These are phyloP conservation scores for Phodopus roborovskii DNA, from an alignment of 2,113 vertebrate genomes.

Conservation along the genomic window DNA sequence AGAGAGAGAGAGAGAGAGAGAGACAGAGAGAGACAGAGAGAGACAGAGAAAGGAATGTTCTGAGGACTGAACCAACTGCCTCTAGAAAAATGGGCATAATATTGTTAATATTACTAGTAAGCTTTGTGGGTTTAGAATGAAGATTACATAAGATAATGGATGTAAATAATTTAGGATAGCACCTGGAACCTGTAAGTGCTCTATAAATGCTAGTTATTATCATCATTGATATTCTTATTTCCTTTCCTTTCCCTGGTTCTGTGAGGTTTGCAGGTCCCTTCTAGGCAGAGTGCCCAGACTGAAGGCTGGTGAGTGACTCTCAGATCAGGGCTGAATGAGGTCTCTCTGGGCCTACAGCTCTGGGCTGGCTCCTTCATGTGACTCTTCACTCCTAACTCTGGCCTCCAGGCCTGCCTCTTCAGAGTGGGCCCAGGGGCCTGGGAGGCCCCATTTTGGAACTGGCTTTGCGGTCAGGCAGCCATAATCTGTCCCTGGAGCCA, in stretches of 20 bases:
- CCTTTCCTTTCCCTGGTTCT: neutral
- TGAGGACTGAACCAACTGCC: neutral
- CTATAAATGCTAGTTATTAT: constrained; percentile 35
- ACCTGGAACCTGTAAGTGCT: constrained; percentile 20
- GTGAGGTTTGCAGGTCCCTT: neutral
- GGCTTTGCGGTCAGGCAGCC: constrained; percentile 75
- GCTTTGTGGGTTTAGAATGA: constrained; percentile 38
- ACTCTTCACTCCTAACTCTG: neutral
- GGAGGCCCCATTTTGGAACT: constrained; percentile 60
- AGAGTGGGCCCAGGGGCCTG: constrained; percentile 31
- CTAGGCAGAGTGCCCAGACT: neutral
- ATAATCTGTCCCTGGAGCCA: constrained; percentile 83
- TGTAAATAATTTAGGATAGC: constrained; percentile 30
- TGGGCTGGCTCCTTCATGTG: neutral
- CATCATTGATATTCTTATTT: neutral
- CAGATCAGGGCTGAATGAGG: neutral
- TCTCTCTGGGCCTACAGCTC: neutral
- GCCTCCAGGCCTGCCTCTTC: constrained; percentile 46
- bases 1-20: neutral
- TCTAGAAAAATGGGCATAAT: constrained; percentile 20
- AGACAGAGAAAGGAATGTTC: neutral
- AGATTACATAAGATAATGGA: constrained; percentile 46
- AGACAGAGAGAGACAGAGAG: no score
- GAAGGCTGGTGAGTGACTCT: neutral
- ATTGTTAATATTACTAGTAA: neutral